Base-by-base conservation (phyloP, 2,888 invertebrate genomes). In the Drosophila paramelanica region DNA sequence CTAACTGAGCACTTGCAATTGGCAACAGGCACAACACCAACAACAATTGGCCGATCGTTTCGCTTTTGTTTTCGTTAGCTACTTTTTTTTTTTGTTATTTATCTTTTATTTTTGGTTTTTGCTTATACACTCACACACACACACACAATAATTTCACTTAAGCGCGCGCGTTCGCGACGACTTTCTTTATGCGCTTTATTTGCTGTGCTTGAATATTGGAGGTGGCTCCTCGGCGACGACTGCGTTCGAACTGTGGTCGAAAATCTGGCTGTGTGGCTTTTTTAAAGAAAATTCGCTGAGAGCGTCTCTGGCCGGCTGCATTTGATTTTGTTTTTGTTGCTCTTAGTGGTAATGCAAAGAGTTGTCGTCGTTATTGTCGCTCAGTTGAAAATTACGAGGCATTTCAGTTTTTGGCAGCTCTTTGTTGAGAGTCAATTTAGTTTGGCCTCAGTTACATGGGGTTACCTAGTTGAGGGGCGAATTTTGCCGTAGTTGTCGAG, bases 281-380 rank as follows among this genome's bases (percentile, higher is more conserved):
- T 90, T 90, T 90, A 90, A 90, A 89, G 89, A 89, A 90, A 91
- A 82, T 23, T 52, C 53, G 66, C 27, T 59, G 73, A 73, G 78
- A 70, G 75, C 70, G 70, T 38, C 51, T 20, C 36, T 20, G 38
- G n/a, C 31, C 17, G 49, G 23, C 33, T 73, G 77, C 70, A 68
- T 51, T 66, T 6, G 43, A 42, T 25, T 55, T 65, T 50, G 75
- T 55, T 53, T 55, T 59, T 58, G 71, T 59, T 72, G 66, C 86
- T 86, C 86, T 83, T 88, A 50, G 67, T 7, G 27, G 58, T 65
- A 7, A 38, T 33, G 36, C 72, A 47, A 79, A 75, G 76, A 72
- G 78, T 61, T 62, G 65, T 50, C 31, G 43, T 13, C 14, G 7
- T 27, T 10, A 14, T 47, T 31, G 65, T 45, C 49, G 62, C 56